phyloP scores from a whole-genome alignment of 2,888 invertebrate genomes.

The Cheilosia pagana region DNA sequence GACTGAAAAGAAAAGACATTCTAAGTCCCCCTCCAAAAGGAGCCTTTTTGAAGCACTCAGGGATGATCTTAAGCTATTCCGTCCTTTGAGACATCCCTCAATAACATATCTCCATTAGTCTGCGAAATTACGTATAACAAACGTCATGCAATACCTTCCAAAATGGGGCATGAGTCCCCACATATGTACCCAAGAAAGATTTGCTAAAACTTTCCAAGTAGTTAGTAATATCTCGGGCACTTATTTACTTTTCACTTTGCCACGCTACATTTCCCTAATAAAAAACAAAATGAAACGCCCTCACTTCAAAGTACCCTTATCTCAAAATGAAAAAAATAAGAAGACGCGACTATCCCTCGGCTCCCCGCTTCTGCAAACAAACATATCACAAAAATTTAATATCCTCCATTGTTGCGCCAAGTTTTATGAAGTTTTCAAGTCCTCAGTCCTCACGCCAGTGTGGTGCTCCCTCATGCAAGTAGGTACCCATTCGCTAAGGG shows the following conservation, averaged over 20 bases:
- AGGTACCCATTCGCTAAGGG: neutral
- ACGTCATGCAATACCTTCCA: too few relatives aligned
- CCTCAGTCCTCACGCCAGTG: constrained; percentile 45
- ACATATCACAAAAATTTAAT: constrained; percentile 52
- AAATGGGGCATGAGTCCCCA: too few relatives aligned
- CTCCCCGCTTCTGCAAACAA: constrained; percentile 7
- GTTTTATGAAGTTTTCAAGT: constrained; percentile 65
- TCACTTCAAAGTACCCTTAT: constrained; percentile 20
- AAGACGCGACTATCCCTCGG: constrained; percentile 2
- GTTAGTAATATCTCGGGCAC: constrained; percentile 6
- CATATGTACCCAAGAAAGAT: too few relatives aligned
- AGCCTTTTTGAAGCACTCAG: too few relatives aligned
- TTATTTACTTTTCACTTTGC: constrained; percentile 48
- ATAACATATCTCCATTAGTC: too few relatives aligned
- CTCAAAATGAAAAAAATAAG: constrained; percentile 11
- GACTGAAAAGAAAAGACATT: too few relatives aligned
- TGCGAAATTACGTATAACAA: too few relatives aligned
- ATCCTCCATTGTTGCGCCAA: constrained; percentile 63
- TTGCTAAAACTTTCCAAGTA: constrained; percentile 21
- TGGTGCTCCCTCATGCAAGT: neutral
- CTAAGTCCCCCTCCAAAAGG: too few relatives aligned
- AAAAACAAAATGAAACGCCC: constrained; percentile 46
- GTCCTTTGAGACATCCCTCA: too few relatives aligned
- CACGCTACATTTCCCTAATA: constrained; percentile 35
- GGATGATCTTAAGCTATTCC: too few relatives aligned